Conservation (phyloP, 2,113 vertebrate genomes). For the Nothocercus nigrocapillus region DNA sequence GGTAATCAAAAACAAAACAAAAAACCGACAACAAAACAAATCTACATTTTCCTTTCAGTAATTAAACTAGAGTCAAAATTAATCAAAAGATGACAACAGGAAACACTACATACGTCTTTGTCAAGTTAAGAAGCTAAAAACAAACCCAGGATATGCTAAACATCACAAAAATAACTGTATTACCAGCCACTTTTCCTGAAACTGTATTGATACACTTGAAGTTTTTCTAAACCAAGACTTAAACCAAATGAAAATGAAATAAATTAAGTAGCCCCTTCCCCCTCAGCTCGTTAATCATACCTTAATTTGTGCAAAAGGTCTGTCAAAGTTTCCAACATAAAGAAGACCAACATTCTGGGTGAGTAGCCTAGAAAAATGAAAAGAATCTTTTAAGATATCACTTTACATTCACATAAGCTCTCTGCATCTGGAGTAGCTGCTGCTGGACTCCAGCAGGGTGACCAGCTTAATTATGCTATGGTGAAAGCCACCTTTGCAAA, state of each 20-base stretch:
- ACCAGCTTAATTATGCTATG: not conserved
- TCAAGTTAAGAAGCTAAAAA: constrained; percentile 1
- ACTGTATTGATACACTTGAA: not conserved
- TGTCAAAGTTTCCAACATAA: constrained; percentile 94
- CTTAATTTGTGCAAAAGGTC: constrained; percentile 97
- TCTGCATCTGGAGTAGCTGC: not conserved
- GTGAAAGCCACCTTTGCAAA: constrained; percentile 30
- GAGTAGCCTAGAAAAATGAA: constrained; percentile 86
- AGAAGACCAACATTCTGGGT: constrained; percentile 93
- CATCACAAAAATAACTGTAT: not conserved
- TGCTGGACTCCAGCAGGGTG: not conserved
- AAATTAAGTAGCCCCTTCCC: not conserved
- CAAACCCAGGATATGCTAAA: not conserved
- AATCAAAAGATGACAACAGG: not conserved
- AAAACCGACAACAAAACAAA: too few species aligned
- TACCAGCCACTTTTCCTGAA: not conserved
- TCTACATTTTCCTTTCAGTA: not conserved
- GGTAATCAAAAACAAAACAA: not conserved
- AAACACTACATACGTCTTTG: not conserved
- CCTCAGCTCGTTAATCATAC: constrained; percentile 77
- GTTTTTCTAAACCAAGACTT: not conserved
- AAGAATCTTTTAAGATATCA: constrained; percentile 64
- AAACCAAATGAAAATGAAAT: not conserved
- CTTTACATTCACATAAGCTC: not conserved
- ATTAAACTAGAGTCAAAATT: not conserved